phyloP scores from a whole-genome alignment of 2,797 vertebrate genomes.

The Pipistrellus nathusii region DNA sequence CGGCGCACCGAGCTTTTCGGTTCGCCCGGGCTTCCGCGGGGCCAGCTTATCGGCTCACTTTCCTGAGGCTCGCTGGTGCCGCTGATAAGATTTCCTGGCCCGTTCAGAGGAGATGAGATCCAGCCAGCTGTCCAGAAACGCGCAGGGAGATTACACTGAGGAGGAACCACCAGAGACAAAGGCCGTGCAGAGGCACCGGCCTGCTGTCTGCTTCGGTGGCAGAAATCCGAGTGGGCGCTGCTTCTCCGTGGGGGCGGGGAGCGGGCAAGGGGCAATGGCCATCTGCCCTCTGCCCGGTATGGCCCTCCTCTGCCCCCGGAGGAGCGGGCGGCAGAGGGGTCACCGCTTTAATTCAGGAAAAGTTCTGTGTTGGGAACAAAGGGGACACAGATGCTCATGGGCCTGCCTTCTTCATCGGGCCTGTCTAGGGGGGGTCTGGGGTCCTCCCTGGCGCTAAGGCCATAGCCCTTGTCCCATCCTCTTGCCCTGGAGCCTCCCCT shows the following conservation, averaged over 20 bases:
- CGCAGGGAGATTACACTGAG: constrained; percentile 69
- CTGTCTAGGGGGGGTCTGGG: not conserved
- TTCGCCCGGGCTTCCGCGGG: constrained; percentile 22
- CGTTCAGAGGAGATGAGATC: constrained; percentile 74
- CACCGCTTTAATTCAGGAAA: not conserved
- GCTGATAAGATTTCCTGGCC: constrained; percentile 70
- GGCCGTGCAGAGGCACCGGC: constrained; percentile 59
- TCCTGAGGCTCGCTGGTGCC: constrained; percentile 57
- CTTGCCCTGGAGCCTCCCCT: not conserved
- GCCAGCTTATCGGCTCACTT: constrained; percentile 71
- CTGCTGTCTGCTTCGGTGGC: constrained; percentile 69
- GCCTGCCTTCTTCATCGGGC: constrained; percentile 13
- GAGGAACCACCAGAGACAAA: constrained; percentile 77
- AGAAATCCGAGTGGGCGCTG: constrained; percentile 52
- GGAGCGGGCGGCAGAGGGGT: not conserved
- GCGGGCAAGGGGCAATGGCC: not conserved
- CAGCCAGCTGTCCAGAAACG: constrained; percentile 79
- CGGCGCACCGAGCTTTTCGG: constrained; percentile 7
- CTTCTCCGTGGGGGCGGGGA: constrained; percentile 56
- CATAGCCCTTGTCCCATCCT: not conserved
- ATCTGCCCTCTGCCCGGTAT: constrained; percentile 26
- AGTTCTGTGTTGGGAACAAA: constrained; percentile 55
- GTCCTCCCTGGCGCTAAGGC: not conserved
- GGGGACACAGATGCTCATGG: constrained; percentile 45
- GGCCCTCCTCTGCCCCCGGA: not conserved